phyloP scores from a whole-genome alignment of 1,140 invertebrate species.

The Luehdorfia chinensis region DNA sequence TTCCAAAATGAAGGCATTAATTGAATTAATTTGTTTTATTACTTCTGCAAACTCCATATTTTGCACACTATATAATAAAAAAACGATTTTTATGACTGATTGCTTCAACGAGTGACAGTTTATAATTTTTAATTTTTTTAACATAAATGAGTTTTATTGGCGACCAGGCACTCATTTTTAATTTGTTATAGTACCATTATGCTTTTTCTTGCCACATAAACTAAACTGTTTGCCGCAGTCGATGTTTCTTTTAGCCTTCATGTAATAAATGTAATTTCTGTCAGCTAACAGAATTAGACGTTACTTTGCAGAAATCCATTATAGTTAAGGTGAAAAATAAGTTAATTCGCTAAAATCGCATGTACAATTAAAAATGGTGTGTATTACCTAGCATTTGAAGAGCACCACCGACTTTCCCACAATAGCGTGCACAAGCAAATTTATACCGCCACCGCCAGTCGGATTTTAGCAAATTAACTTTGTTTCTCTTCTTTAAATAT shows the following conservation, averaged over 20 bases:
- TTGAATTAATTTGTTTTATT: conserved; percentile 41
- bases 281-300: no score
- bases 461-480: no score
- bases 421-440: no score
- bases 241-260: not conserved
- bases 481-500: no score
- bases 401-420: no score
- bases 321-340: no score
- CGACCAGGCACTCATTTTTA: not conserved
- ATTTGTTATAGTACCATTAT: not conserved
- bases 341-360: not conserved
- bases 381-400: no score
- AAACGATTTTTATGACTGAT: not conserved
- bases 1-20: conserved; percentile 50
- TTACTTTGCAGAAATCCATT: no score
- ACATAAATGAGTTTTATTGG: not conserved
- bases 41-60: conserved; percentile 46
- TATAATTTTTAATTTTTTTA: not conserved
- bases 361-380: no score
- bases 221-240: not conserved
- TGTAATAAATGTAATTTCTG: no score
- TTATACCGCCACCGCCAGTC: no score
- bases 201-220: not conserved
- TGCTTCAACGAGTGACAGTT: not conserved
- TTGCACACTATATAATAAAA: conserved; percentile 1